Conservation (phyloP, 1,140 invertebrate genomes). For the Euura saliciscinereae region DNA sequence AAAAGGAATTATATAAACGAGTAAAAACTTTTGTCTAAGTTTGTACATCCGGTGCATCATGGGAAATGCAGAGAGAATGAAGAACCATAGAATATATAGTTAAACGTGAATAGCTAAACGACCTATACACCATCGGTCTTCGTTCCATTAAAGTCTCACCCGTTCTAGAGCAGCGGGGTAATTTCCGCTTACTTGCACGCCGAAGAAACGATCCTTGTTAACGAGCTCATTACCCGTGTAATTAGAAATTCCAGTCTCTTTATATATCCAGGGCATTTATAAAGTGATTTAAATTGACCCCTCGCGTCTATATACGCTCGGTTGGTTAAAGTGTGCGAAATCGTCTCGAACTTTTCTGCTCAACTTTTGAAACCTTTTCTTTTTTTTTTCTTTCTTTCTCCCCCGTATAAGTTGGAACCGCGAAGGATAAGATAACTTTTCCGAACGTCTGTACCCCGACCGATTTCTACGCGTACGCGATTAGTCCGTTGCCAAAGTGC, state of each 20-base stretch:
- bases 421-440: background rate
- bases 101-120: background rate
- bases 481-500: background rate
- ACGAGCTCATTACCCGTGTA: constrained; percentile 35
- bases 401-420: background rate
- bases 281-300: background rate
- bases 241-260: constrained; percentile 29
- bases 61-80: background rate
- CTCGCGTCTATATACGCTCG: background rate
- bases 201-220: constrained; percentile 22
- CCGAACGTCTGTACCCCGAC: background rate
- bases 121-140: background rate
- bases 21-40: background rate
- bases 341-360: background rate
- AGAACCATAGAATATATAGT: background rate
- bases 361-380: background rate
- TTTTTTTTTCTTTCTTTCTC: background rate
- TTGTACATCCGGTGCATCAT: constrained; percentile 4
- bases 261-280: background rate
- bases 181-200: constrained; percentile 22
- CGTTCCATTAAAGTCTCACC: constrained; percentile 1
- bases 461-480: background rate
- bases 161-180: constrained; percentile 17
- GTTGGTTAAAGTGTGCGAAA: background rate
- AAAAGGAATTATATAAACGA: too few relatives aligned